phyloP scores from a whole-genome alignment of 2,113 vertebrate genomes.

The Hypanus sabinus region DNA sequence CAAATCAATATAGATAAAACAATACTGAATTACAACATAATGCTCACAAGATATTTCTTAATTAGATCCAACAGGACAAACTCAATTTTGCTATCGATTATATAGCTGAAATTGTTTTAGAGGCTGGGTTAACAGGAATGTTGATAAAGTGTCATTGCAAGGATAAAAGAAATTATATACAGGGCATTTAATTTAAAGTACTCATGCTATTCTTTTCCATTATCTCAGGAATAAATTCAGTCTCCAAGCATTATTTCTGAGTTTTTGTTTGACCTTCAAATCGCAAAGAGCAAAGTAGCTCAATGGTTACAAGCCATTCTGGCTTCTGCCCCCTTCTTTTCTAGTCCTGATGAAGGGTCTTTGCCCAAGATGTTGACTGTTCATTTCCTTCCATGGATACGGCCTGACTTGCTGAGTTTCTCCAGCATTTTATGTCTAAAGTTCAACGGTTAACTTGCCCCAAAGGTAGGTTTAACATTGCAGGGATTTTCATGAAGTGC shows the following conservation, averaged over 20 bases:
- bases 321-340: no score
- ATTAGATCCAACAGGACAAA: conserved; percentile 39
- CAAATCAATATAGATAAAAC: not conserved
- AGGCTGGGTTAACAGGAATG: not conserved
- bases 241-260: not conserved
- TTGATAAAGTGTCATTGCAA: conserved; percentile 23
- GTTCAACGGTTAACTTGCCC: not conserved
- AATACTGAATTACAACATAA: conserved; percentile 28
- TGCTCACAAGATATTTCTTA: conserved; percentile 26
- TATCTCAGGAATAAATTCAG: not conserved
- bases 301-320: not conserved
- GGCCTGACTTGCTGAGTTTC: no score
- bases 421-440: not conserved
- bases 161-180: not conserved
- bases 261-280: not conserved
- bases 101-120: conserved; percentile 48
- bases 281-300: not conserved
- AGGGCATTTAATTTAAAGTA: conserved; percentile 30
- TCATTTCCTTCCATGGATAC: no score
- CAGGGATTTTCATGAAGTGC: not conserved
- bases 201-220: not conserved
- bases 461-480: not conserved
- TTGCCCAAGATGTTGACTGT: no score
- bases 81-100: conserved; percentile 48
- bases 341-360: no score